Percentiles rank a stretch among this genome's conserved stretches.
Evolutionary conservation across 2,797 vertebrate species (phyloP).

Genomic region (Typhlichthys subterraneus): DNA sequence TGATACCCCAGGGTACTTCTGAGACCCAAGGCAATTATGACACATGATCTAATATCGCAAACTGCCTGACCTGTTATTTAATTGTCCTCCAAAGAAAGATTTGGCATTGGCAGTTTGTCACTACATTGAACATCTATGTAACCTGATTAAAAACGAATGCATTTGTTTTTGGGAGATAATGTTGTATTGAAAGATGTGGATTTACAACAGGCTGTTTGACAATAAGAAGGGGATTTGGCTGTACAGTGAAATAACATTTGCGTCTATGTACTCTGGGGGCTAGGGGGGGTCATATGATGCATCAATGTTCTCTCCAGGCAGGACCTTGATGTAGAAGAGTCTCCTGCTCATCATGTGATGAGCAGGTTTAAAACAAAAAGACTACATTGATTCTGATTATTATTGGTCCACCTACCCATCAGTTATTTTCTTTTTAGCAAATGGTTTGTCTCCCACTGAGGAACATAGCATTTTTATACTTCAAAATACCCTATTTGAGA

Average conservation of each 20-base stretch:
- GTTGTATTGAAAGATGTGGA: conserved; percentile 16
- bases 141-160: background rate
- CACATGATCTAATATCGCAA: conserved; percentile 48
- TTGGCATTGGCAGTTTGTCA: conserved; percentile 16
- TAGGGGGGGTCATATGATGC: conserved; percentile 77
- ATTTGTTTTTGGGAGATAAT: conserved; percentile 3
- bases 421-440: background rate
- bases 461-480: too few relatives aligned
- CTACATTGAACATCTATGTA: conserved; percentile 5
- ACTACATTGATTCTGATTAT: conserved; percentile 3
- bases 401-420: background rate
- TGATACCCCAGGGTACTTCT: conserved; percentile 56
- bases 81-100: conserved; percentile 3
- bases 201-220: conserved; percentile 29
- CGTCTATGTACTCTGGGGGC: conserved; percentile 16
- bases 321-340: conserved; percentile 70
- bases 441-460: background rate
- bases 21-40: conserved; percentile 38
- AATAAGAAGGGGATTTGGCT: conserved; percentile 36
- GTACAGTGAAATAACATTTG: conserved; percentile 41
- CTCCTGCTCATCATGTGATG: conserved; percentile 84
- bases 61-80: conserved; percentile 27
- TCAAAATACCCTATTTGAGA: too few relatives aligned
- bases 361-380: conserved; percentile 66
- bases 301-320: conserved; percentile 69